A percentile compares a stretch with the other conserved stretches of the same genome.
Evolutionary conservation across 2,888 invertebrate species (phyloP).

Genomic region (Drosophila affinis): DNA sequence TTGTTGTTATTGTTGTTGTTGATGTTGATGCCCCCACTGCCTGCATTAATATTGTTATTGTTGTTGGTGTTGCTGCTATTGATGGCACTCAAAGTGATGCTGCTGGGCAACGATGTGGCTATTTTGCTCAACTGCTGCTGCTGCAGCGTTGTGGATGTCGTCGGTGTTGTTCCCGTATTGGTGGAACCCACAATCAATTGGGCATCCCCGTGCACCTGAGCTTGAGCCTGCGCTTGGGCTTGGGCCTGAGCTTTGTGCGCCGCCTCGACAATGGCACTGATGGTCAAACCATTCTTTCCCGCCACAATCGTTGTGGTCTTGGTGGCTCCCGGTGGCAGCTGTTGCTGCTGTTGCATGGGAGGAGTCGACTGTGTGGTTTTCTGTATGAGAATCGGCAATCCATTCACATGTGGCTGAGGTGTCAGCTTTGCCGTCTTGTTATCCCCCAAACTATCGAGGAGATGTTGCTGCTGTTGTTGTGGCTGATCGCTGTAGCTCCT

Average conservation of each 20-base stretch:
- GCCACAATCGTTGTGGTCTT: slow-evolving; percentile 72
- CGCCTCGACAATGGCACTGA: slow-evolving; percentile 71
- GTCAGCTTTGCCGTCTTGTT: slow-evolving; percentile 68
- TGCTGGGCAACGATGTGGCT: slow-evolving; percentile 74
- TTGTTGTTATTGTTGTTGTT: slow-evolving; percentile 54
- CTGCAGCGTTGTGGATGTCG: slow-evolving; percentile 41
- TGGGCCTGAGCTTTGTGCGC: slow-evolving; percentile 54
- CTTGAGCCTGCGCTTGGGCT: slow-evolving; percentile 11
- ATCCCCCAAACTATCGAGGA: slow-evolving; percentile 47
- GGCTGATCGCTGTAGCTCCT: slow-evolving; percentile 59
- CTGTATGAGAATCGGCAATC: slow-evolving; percentile 61
- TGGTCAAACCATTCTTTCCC: slow-evolving; percentile 79
- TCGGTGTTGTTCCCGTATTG: slow-evolving; percentile 87
- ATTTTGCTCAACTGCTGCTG: slow-evolving; percentile 72
- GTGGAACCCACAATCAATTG: slow-evolving; percentile 86
- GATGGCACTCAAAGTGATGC: slow-evolving; percentile 77
- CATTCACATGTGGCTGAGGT: slow-evolving; percentile 60
- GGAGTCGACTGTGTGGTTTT: slow-evolving; percentile 44
- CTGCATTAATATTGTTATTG: slow-evolving; percentile 26
- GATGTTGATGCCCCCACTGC: slow-evolving; percentile 18
- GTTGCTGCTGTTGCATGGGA: slow-evolving; percentile 35
- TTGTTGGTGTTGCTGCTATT: slow-evolving; percentile 50
- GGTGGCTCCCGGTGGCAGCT: slow-evolving; percentile 40
- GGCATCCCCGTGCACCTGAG: slow-evolving; percentile 13
- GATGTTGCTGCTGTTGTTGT: slow-evolving; percentile 40